Percentiles rank a stretch among this genome's conserved stretches.
These are phyloP conservation scores for Drosophila kikkawai DNA, from an alignment of 1,140 invertebrate species.

Conservation along the genomic window DNA sequence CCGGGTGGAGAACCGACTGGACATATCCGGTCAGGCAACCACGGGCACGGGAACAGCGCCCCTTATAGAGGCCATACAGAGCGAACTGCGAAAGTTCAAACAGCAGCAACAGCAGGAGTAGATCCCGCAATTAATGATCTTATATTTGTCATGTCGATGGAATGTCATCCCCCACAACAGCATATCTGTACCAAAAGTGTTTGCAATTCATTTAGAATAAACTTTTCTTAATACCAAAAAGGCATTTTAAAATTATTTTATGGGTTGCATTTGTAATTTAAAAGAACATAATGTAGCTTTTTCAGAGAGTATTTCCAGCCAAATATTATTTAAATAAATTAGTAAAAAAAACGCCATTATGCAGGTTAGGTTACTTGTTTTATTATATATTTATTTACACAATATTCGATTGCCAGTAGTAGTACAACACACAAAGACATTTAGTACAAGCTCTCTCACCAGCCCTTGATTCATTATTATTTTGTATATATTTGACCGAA, in stretches of 20 bases:
- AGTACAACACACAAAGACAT: constrained; percentile 33
- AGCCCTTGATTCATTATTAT: constrained; percentile 58
- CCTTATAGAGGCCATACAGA: constrained; percentile 88
- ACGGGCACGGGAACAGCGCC: constrained; percentile 86
- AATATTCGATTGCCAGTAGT: constrained; percentile 44
- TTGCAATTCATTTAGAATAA: constrained; percentile 52
- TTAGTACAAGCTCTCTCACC: constrained; percentile 72
- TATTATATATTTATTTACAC: constrained; percentile 51
- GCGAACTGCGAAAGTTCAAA: constrained; percentile 87
- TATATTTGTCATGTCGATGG: constrained; percentile 12
- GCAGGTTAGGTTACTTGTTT: constrained; percentile 13
- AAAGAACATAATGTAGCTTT: too few species aligned
- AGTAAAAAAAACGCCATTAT: background rate
- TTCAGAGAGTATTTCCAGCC: background rate
- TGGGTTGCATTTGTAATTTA: background rate
- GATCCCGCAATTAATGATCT: background rate
- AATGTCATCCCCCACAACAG: constrained; percentile 1
- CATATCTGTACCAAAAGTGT: constrained; percentile 24
- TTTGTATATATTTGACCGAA: constrained; percentile 39
- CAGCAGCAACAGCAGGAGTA: constrained; percentile 66
- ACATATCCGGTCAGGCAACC: constrained; percentile 37
- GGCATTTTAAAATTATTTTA: background rate
- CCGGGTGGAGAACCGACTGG: constrained; percentile 84
- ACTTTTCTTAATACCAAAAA: constrained; percentile 33
- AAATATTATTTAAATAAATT: background rate